A percentile compares a stretch with the other conserved stretches of the same genome.
phyloP scores from a whole-genome alignment of 2,888 invertebrate species.

The Lapara coniferarum region DNA sequence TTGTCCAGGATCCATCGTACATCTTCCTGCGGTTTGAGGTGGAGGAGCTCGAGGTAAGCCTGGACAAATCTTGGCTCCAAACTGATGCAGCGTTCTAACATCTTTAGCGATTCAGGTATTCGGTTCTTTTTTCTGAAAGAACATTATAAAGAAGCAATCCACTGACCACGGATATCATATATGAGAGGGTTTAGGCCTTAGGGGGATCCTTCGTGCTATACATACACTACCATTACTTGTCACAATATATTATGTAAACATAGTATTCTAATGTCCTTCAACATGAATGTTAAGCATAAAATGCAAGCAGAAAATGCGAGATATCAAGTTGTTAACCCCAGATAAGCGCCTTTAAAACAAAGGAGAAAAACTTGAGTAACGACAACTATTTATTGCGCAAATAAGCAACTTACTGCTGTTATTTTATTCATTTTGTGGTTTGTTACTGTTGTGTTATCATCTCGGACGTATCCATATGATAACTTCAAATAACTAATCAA shows the following conservation, averaged over 20 bases:
- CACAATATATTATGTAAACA: too few relatives aligned
- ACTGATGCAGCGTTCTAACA: slow-evolving; percentile 87
- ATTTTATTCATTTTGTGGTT: background rate
- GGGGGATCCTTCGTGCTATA: too few relatives aligned
- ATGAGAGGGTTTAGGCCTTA: too few relatives aligned
- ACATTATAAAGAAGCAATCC: background rate
- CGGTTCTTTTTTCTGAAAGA: slow-evolving; percentile 86
- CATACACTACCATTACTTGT: too few relatives aligned
- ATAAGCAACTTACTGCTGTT: background rate
- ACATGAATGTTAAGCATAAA: background rate
- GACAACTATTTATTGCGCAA: background rate
- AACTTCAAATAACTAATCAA: too few relatives aligned
- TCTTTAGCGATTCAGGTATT: slow-evolving; percentile 85
- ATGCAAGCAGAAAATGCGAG: background rate
- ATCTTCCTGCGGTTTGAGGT: slow-evolving; percentile 78
- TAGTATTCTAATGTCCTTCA: background rate
- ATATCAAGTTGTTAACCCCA: slow-evolving; percentile 6
- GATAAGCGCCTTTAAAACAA: background rate
- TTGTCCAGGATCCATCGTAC: slow-evolving; percentile 84
- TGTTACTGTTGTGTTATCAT: background rate
- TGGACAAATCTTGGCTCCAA: slow-evolving; percentile 88
- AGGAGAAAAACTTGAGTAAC: slow-evolving; percentile 5
- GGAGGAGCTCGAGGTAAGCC: slow-evolving; percentile 87
- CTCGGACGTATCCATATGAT: background rate
- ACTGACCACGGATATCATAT: too few relatives aligned